Evolutionary conservation across 2,797 vertebrate genomes (phyloP), one percentile per base, ranked within the genome.

Genomic region (Hyperoplus immaculatus): DNA sequence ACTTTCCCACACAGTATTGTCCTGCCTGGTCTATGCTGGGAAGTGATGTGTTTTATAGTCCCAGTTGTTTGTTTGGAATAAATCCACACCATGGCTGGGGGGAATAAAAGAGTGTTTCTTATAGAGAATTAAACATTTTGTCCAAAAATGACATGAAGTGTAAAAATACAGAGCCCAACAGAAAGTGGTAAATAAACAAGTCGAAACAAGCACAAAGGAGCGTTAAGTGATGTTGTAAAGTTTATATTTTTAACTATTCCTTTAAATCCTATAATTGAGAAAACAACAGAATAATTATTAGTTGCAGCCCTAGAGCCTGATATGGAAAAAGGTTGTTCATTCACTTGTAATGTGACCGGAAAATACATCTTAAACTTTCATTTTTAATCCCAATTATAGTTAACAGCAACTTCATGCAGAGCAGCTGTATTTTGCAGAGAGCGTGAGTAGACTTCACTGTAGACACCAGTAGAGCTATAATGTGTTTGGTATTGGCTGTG

Each of bases 391-490:
- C 47, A 38, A 77, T 50, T 50, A 12, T 13, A 45, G 15, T 63
- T 68, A 64, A n/a, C 0, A 16, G 38, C 38, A 42, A 14, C 9
- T 46, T 59, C 10, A 39, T 69, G 70, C 29, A 79, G 50, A 73
- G 47, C 50, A 21, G 57, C 8, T 16, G 50, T 18, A 5, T 58
- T 65, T 63, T 43, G 10, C 7, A 4, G 12, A 65, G 46, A 59
- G 45, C 46, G 6, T 47, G 45, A 61, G 49, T 58, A 76, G 55
- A 60, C 39, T 62, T 57, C 4, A 50, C 2, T 59, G 78, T 39
- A 65, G 63, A 81, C 78, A 80, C 66, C 74, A 39, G 13, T 54
- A 65, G 55, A 42, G 68, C 72, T 81, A 66, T 78, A 79, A 82
- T 65, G 73, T 69, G 73, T 66, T 61, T 62, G 74, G 61, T 78